These are phyloP conservation scores for Morbakka virulenta DNA, from an alignment of 30 jellyfish, hydroid and myxozoan genomes.

Conservation along the genomic window DNA sequence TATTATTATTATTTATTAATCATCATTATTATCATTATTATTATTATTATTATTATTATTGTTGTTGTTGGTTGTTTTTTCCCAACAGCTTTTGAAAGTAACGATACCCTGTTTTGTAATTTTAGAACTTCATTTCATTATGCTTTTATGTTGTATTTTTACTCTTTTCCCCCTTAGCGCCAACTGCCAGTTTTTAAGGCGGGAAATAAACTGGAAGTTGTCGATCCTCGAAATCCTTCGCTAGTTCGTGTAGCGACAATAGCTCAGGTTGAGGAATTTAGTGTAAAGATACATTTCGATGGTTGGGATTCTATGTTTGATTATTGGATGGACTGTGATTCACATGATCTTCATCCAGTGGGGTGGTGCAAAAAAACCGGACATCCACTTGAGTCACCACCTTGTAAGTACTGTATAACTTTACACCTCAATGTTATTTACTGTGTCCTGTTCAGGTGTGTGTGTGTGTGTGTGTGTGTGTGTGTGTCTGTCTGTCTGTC, in stretches of 20 bases:
- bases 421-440: neutral
- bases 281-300: slow-evolving; percentile 89
- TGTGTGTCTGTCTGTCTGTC: too few species aligned
- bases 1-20: too few species aligned
- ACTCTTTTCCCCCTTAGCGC: too few species aligned
- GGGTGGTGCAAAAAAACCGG: slow-evolving; percentile 95
- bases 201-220: slow-evolving; percentile 85
- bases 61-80: too few species aligned
- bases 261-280: slow-evolving; percentile 59
- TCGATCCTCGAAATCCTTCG: slow-evolving; percentile 98
- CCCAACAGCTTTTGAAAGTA: too few species aligned
- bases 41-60: too few species aligned
- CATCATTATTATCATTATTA: too few species aligned
- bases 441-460: too few species aligned
- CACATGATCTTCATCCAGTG: slow-evolving; percentile 94
- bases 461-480: too few species aligned
- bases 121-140: too few species aligned
- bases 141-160: too few species aligned
- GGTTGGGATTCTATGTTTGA: slow-evolving; percentile 94
- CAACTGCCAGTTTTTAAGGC: slow-evolving; percentile 51
- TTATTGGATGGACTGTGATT: slow-evolving; percentile 91
- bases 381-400: slow-evolving; percentile 92
- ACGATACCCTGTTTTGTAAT: too few species aligned
- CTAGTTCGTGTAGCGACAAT: slow-evolving; percentile 86
- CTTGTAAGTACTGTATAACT: slow-evolving; percentile 74